Conservation (phyloP, 2,888 invertebrate species). For the Eilema sororculum region DNA sequence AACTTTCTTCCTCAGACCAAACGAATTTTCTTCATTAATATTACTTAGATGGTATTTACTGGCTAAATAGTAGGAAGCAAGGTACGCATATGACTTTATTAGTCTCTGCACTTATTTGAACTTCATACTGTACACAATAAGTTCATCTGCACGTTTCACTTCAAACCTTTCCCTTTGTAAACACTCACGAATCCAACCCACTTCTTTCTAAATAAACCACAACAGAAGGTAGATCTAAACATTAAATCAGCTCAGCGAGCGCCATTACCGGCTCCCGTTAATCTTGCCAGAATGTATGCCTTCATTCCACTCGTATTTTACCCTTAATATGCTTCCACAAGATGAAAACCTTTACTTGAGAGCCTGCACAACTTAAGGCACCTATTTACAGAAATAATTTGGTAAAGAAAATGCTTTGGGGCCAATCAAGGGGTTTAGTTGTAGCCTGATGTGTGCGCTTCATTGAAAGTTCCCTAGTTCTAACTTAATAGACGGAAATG, state of each 20-base stretch:
- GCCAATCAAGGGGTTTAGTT: neutral
- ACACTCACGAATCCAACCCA: neutral
- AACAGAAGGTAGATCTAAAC: conserved; percentile 38
- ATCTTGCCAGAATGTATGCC: conserved; percentile 37
- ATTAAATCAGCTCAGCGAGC: conserved; percentile 46
- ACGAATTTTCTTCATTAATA: too few relatives aligned
- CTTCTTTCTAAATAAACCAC: conserved; percentile 34
- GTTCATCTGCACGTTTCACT: neutral
- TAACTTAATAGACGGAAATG: neutral
- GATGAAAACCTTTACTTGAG: conserved; percentile 20
- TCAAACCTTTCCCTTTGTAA: conserved; percentile 5
- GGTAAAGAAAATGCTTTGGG: neutral
- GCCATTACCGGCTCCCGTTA: conserved; percentile 49
- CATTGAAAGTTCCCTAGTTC: neutral
- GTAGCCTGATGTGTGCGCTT: neutral
- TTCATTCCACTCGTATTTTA: conserved; percentile 25
- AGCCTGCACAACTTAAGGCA: conserved; percentile 10
- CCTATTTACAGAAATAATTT: conserved; percentile 13
- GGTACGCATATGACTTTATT: too few relatives aligned
- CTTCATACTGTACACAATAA: neutral
- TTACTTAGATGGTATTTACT: too few relatives aligned
- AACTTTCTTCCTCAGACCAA: too few relatives aligned
- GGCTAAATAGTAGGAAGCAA: too few relatives aligned
- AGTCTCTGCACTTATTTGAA: neutral
- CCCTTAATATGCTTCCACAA: conserved; percentile 15